A percentile compares a stretch with the other conserved stretches of the same genome.
Conservation (phyloP, 2,888 invertebrate species). For the Monochamus alternatus region DNA sequence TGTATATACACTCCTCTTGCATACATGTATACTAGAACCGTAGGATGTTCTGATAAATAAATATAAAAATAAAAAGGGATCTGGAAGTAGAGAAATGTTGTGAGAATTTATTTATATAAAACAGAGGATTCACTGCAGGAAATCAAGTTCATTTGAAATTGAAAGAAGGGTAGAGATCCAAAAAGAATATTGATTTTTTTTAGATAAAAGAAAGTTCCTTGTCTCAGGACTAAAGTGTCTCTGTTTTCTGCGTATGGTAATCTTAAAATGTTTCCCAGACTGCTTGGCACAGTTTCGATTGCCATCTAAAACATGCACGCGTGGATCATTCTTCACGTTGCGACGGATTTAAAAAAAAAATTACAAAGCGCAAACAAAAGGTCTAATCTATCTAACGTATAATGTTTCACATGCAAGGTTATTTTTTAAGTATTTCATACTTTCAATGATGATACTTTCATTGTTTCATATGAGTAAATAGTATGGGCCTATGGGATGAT, state of each 20-base stretch:
- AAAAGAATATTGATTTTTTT: slow-evolving; percentile 43
- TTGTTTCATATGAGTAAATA: too few species aligned
- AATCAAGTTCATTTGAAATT: slow-evolving; percentile 43
- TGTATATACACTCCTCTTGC: too few species aligned
- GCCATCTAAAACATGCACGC: slow-evolving; percentile 1
- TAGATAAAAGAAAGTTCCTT: slow-evolving; percentile 26
- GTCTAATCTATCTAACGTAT: too few species aligned
- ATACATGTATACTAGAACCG: too few species aligned
- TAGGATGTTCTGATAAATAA: slow-evolving; percentile 30
- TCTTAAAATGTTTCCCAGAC: slow-evolving; percentile 10
- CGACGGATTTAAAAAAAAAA: too few species aligned
- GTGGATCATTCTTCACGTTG: too few species aligned
- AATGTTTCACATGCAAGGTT: too few species aligned
- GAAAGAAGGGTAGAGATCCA: slow-evolving; percentile 41
- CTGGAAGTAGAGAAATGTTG: slow-evolving; percentile 8
- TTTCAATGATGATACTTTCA: too few species aligned
- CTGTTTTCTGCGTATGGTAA: slow-evolving; percentile 26
- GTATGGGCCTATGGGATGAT: too few species aligned
- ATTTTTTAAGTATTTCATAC: too few species aligned
- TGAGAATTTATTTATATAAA: slow-evolving; percentile 44
- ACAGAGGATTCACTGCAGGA: slow-evolving; percentile 38
- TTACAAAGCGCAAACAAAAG: too few species aligned
- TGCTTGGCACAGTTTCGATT: background rate
- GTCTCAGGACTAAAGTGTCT: slow-evolving; percentile 14
- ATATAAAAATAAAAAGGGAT: slow-evolving; percentile 22